Evolutionary conservation across 2,113 vertebrate genomes (phyloP).

Genomic region (Chrysemys picta): DNA sequence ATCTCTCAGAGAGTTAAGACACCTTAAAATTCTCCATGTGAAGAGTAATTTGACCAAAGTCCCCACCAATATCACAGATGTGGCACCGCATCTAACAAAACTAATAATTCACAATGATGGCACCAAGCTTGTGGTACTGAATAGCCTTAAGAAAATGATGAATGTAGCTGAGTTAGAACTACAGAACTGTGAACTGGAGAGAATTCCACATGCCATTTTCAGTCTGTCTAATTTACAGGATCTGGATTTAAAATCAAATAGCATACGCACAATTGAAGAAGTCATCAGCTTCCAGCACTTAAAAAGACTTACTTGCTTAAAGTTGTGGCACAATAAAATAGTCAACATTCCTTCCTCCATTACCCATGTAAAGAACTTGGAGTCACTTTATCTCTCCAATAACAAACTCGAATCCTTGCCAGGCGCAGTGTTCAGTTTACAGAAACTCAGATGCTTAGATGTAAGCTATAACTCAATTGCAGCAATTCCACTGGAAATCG

Average conservation of each 20-base stretch:
- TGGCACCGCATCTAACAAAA: constrained; percentile 94
- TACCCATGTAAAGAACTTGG: constrained; percentile 94
- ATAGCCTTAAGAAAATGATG: constrained; percentile 98
- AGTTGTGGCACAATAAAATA: constrained; percentile 99
- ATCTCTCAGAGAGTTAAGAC: constrained; percentile 93
- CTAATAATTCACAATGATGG: constrained; percentile 97
- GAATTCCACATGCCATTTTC: constrained; percentile 98
- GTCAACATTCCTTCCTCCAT: constrained; percentile 94
- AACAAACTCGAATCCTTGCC: constrained; percentile 97
- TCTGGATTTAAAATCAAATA: constrained; percentile 97
- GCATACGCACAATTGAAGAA: constrained; percentile 97
- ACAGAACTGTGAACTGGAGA: constrained; percentile 96
- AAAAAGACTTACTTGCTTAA: constrained; percentile 95
- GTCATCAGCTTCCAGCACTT: constrained; percentile 99
- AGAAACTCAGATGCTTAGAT: constrained; percentile 94
- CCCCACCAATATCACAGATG: constrained; percentile 96
- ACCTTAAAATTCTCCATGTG: constrained; percentile 93
- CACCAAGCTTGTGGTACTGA: constrained; percentile 95
- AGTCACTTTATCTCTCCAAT: constrained; percentile 94
- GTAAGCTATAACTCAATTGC: constrained; percentile 92
- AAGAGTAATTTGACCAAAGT: constrained; percentile 99
- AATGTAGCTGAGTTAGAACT: constrained; percentile 95
- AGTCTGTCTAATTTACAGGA: constrained; percentile 97
- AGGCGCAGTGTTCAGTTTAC: constrained; percentile 90
- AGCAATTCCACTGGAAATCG: constrained; percentile 89